phyloP scores from a whole-genome alignment of 2,888 invertebrate genomes.

The Drosophila prolongata region DNA sequence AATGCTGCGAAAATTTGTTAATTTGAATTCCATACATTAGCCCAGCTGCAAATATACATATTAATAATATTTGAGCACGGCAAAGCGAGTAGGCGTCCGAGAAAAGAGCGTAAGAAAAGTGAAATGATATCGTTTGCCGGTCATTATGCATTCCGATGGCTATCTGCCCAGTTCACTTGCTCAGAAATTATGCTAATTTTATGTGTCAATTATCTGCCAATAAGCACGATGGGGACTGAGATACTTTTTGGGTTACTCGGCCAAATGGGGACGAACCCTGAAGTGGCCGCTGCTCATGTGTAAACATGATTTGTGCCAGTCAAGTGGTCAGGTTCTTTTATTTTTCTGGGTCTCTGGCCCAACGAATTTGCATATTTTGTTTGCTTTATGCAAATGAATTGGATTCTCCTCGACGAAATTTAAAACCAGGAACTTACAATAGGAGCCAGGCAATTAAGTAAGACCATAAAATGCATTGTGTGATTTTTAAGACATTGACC shows the following conservation, averaged over 20 bases:
- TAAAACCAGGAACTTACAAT: constrained; percentile 34
- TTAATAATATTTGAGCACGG: constrained; percentile 37
- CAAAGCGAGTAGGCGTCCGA: constrained; percentile 18
- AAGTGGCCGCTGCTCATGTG: constrained; percentile 58
- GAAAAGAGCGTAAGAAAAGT: constrained; percentile 57
- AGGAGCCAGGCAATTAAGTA: constrained; percentile 52
- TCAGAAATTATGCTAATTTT: constrained; percentile 82
- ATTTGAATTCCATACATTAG: constrained; percentile 72
- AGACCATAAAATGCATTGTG: constrained; percentile 39
- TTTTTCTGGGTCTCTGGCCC: constrained; percentile 47
- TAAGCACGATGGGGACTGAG: constrained; percentile 61
- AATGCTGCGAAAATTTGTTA: constrained; percentile 61
- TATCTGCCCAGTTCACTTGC: constrained; percentile 65
- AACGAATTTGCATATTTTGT: constrained; percentile 69
- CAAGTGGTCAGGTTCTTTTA: constrained; percentile 53
- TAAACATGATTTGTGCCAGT: constrained; percentile 76
- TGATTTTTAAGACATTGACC: constrained; percentile 18
- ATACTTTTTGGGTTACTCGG: constrained; percentile 53
- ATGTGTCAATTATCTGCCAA: constrained; percentile 83
- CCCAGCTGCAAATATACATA: constrained; percentile 36
- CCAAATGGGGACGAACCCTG: constrained; percentile 40
- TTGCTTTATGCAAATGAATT: constrained; percentile 68
- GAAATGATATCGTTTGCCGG: constrained; percentile 70
- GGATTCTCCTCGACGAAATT: constrained; percentile 30
- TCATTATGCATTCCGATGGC: constrained; percentile 74